Evolutionary conservation across 2,797 vertebrate genomes (phyloP), one percentile per base, ranked within the genome.

Genomic region (Decapterus maruadsi): DNA sequence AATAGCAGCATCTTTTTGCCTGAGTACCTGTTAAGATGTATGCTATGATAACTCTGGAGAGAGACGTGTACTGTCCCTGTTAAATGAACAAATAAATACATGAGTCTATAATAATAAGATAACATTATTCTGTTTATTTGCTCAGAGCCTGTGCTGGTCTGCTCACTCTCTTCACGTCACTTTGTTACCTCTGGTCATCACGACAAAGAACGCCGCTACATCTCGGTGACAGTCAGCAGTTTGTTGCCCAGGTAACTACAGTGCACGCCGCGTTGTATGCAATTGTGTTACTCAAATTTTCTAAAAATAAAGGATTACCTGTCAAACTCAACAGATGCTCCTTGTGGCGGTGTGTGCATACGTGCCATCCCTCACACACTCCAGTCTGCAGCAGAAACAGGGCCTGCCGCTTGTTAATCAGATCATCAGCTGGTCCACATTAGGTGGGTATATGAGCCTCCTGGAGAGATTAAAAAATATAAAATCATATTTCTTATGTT

Each of bases 381-480:
- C 75, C 63, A 99, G 97, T 80, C 95, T 99, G 69, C 93, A 94
- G 58, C 92, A 83, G 79, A 99, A 99, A 68, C 95, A 95, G 73
- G 98, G 98, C 22, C 90, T 99, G 45, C 97, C 98, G 1, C 65
- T 96, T 54, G 48, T 94, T 42, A 99, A 97, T 86, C 98, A 99
- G 84, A 77, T 97, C 66, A 71, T 97, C 86, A 99, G 98, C 94
- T 99, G 98, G 98, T 72, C 82, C 65, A 97, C 93, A 8, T 90
- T 99, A 88, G 97, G 98, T 99, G 89, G 38, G 17, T 10, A 17
- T 1, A 36, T 45, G 31, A 7, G 2, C 14, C 13, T 13, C 26
- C 40, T 19, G 9, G 2, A 10, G 7, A 63, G 31, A 40, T 42
- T 34, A 10, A 4, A 31, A 34, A 16, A 56, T 16, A 55, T 9